Base-by-base conservation (phyloP, 2,888 invertebrate species). In the Melieria omissa region DNA sequence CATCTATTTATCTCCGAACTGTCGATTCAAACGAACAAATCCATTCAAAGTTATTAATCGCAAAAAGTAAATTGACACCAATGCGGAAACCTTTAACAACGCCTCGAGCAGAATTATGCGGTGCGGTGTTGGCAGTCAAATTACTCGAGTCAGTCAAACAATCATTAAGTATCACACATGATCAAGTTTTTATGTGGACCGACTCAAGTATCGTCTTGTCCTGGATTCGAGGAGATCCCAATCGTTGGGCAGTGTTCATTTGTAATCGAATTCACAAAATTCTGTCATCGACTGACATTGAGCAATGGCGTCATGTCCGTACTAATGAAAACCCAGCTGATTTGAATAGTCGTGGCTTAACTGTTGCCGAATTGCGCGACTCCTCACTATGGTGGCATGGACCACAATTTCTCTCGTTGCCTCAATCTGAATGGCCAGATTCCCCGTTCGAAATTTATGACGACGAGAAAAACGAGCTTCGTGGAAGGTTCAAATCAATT, bases 371-470 rank as follows among this genome's bases (percentile, higher is more conserved):
- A 46, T 16, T 66, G 12, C 54, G 14, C 10, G 47, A 29, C 10
- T 66, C 46, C 1, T 45, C 60, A 29, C 46, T 67, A 55, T 66
- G 63, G 41, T 71, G 71, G 71, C 66, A 66, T 62, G 66, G 62
- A 66, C 66, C 57, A 47, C 10, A 45, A 10, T 71, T 61, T 58
- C 16, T 71, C 6, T 46, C 47, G 46, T 41, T 55, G 55, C 6
- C 62, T 6, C 41, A 52, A 67, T 44, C 61, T 10, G 16, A 45
- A n/a, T 71, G 71, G 71, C 71, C 71, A 57, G 47, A 16, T 10
- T 60, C 61, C 29, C 4, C 58, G 12, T 58, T 14, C 41, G 41
- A 58, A 29, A 10, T 58, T 10, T 12, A 58, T 29, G n/a, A 4
- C 0, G 58, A 58, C 4, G 58, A 41, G n/a, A 9, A 58, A 29